Percentiles rank a stretch among this genome's conserved stretches.
Evolutionary conservation across 2,113 vertebrate genomes (phyloP).

Genomic region (Acanthochromis polyacanthus): DNA sequence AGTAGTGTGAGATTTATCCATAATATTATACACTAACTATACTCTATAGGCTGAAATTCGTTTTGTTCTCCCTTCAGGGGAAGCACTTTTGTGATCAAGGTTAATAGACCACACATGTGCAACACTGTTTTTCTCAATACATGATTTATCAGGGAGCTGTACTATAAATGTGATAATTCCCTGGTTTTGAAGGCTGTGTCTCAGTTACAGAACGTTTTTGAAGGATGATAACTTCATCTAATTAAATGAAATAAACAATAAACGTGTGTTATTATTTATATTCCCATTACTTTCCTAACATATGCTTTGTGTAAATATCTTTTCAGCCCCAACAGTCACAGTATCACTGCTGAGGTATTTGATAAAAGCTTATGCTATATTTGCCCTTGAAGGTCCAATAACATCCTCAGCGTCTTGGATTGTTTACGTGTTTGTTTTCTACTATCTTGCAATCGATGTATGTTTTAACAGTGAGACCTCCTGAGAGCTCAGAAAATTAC

Average conservation of each 20-base stretch:
- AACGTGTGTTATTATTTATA: background rate
- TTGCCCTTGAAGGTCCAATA: slow-evolving; percentile 7
- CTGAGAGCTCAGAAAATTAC: slow-evolving; percentile 54
- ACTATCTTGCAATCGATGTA: slow-evolving; percentile 13
- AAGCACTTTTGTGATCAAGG: background rate
- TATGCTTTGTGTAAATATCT: background rate
- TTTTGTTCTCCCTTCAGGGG: background rate
- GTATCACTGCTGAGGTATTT: background rate
- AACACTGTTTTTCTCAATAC: background rate
- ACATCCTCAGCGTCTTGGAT: slow-evolving; percentile 39
- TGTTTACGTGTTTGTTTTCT: slow-evolving; percentile 46
- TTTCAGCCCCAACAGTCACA: background rate
- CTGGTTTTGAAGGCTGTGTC: too few relatives aligned
- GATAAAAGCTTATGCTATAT: slow-evolving; percentile 1
- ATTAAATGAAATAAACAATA: background rate
- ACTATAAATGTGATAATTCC: background rate
- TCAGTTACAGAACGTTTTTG: background rate
- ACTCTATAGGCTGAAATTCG: too few relatives aligned
- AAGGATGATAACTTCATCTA: background rate
- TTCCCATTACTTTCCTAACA: background rate
- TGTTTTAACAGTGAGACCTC: slow-evolving; percentile 43
- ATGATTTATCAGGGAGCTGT: background rate
- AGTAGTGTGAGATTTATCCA: too few relatives aligned
- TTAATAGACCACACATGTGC: background rate
- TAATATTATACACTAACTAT: too few relatives aligned